phyloP scores from a whole-genome alignment of 1,140 invertebrate genomes.

The Pygmarrhopalites habei region DNA sequence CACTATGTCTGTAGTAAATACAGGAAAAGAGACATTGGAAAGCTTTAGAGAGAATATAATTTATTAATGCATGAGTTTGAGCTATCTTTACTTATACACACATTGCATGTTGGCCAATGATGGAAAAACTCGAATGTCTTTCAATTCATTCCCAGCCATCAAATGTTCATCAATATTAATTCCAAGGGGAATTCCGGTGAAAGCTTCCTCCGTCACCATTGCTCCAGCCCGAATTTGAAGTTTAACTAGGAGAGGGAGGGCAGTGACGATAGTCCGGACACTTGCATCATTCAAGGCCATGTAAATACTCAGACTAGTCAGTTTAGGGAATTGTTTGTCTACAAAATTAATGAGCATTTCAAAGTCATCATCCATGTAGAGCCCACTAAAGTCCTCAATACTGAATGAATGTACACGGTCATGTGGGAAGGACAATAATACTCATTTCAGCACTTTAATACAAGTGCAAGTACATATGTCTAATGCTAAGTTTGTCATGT shows the following conservation, averaged over 20 bases:
- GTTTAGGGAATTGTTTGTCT: conserved; percentile 1
- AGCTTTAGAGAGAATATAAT: too few relatives aligned
- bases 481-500: too few relatives aligned
- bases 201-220: conserved; percentile 5
- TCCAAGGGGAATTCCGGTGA: conserved; percentile 1
- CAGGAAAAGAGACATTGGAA: too few relatives aligned
- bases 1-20: background rate
- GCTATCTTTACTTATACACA: background rate
- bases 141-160: background rate
- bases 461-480: too few relatives aligned
- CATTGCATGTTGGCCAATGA: background rate
- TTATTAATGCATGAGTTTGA: too few relatives aligned
- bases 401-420: too few relatives aligned
- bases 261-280: background rate
- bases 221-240: background rate
- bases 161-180: background rate
- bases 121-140: conserved; percentile 8
- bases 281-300: background rate
- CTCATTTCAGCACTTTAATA: too few relatives aligned
- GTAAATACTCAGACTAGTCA: background rate
- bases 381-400: conserved; percentile 8
- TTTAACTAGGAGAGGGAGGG: background rate
- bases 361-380: conserved; percentile 5
- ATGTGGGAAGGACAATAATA: too few relatives aligned
- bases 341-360: conserved; percentile 5